These are phyloP conservation scores for Lithobates pipiens DNA, from an alignment of 2,797 vertebrate species.

Conservation along the genomic window DNA sequence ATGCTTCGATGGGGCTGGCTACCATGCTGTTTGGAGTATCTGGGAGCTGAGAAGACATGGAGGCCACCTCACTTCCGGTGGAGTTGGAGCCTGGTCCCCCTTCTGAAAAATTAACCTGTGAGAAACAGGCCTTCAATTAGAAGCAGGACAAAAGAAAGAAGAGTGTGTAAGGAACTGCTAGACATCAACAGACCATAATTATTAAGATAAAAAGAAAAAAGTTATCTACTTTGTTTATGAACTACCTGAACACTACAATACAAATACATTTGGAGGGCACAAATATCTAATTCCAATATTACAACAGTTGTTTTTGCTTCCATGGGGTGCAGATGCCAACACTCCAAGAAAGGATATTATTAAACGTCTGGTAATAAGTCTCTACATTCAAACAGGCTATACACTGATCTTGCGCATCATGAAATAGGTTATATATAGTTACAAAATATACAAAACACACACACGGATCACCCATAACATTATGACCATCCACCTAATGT, in stretches of 20 bases:
- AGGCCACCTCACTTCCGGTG: constrained; percentile 97
- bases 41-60: constrained; percentile 98
- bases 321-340: not conserved
- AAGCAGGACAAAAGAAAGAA: constrained; percentile 51
- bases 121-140: constrained; percentile 57
- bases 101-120: constrained; percentile 95
- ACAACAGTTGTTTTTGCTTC: too few species aligned
- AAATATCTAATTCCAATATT: too few species aligned
- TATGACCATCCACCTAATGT: too few species aligned
- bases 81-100: constrained; percentile 97
- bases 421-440: too few species aligned
- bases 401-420: too few species aligned
- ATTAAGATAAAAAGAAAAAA: not conserved
- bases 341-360: too few species aligned
- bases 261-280: too few species aligned
- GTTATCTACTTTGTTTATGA: not conserved
- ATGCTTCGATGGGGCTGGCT: constrained; percentile 97
- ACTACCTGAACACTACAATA: not conserved
- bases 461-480: too few species aligned
- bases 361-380: too few species aligned
- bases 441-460: too few species aligned
- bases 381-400: too few species aligned
- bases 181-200: not conserved
- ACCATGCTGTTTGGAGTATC: constrained; percentile 99
- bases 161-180: constrained; percentile 40